phyloP scores from a whole-genome alignment of 2,797 vertebrate genomes.

The Eulemur mongoz region DNA sequence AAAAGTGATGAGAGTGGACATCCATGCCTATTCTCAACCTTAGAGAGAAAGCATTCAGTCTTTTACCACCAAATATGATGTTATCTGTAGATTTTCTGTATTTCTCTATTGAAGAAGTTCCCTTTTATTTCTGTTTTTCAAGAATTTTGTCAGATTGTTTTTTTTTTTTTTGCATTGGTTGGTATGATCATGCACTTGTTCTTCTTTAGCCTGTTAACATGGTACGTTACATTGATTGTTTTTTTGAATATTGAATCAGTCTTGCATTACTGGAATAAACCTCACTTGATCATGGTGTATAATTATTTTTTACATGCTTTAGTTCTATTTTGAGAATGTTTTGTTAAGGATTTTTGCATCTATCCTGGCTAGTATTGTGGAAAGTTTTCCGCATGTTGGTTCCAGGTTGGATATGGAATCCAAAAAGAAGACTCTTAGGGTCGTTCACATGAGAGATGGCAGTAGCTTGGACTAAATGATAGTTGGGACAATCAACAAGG shows the following conservation, averaged over 20 bases:
- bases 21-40: neutral
- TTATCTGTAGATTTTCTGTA: neutral
- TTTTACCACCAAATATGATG: neutral
- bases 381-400: neutral
- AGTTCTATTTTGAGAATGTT: conserved; percentile 40
- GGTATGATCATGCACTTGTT: neutral
- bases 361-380: neutral
- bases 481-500: neutral
- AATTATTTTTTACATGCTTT: neutral
- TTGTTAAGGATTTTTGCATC: neutral
- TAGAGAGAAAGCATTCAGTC: neutral
- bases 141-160: neutral
- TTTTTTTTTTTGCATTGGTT: neutral
- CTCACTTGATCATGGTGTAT: neutral
- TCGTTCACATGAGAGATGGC: neutral
- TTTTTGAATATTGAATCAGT: conserved; percentile 16
- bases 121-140: neutral
- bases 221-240: neutral
- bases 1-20: neutral
- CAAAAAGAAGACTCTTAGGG: neutral
- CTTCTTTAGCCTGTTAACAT: neutral
- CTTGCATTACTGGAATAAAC: neutral
- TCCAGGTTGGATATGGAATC: neutral
- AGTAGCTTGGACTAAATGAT: neutral
- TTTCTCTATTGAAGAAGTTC: neutral